Base-by-base conservation (phyloP, 2,113 vertebrate genomes). In the Rhinichthys klamathensis region DNA sequence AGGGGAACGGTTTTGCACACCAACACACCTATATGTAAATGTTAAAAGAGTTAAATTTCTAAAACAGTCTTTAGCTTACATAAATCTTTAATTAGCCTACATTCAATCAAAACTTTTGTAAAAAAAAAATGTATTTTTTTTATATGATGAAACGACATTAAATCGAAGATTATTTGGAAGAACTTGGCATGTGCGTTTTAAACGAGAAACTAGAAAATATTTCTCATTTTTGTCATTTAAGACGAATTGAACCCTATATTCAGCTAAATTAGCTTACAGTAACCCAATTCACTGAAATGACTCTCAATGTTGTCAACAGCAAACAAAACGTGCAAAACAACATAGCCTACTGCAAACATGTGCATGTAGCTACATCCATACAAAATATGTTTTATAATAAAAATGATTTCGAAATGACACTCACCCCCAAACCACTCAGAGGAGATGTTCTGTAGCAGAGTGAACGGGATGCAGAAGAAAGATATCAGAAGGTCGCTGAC, bases 401-500 rank as follows among this genome's bases (percentile, higher is more conserved):
- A 21, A 54, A 13, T 13, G 2, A 1, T 56, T 70, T 69, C 32
- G 16, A 38, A 41, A 5, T 44, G 18, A 27, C 18, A 90, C 95
- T 95, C 83, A 96, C 96, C 96, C 7, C 95, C 95, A 67, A 95
- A 88, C 95, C 95, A 96, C 27, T 96, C 93, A 0, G 95, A 94
- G 0, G 93, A 95, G 90, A 96, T 94, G 90, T 96, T 96, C 89
- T 96, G 95, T 85, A 96, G 91, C 82, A 96, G 65, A 16, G 96
- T 96, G 79, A 96, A 95, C 0, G 95, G 95, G 1, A 96, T 90
- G 90, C 95, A 96, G 92, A 96, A 96, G 88, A 96, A 95, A 80
- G 95, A 95, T 91, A 96, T 95, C 87, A 96, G 93, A 72, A 96
- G 92, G 91, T 96, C 96, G 82, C 96, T 96, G 84, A 96, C 92